These are phyloP conservation scores for Poicephalus gulielmi DNA, from an alignment of 2,113 vertebrate species.

Conservation along the genomic window DNA sequence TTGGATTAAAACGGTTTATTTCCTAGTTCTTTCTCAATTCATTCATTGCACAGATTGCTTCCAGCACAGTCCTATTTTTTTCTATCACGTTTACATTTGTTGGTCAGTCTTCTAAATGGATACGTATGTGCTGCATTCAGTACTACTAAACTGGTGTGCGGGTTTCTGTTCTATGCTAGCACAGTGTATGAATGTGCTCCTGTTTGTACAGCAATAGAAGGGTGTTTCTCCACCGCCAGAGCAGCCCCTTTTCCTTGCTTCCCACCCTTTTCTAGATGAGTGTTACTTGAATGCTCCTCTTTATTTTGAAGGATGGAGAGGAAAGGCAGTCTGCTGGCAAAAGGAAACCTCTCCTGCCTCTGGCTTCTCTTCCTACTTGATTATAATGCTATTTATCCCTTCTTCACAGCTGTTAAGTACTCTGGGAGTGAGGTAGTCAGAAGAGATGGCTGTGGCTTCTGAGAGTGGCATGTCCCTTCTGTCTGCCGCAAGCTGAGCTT, in stretches of 20 bases:
- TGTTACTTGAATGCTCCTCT: neutral
- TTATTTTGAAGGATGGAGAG: neutral
- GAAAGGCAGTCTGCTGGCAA: neutral
- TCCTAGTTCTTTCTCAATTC: neutral
- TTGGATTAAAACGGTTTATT: neutral
- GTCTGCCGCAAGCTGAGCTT: neutral
- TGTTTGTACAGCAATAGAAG: neutral
- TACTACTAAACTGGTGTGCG: neutral
- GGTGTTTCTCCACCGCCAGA: neutral
- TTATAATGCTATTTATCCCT: neutral
- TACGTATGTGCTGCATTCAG: neutral
- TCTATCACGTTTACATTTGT: neutral
- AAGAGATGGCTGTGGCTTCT: neutral
- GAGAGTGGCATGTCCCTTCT: neutral
- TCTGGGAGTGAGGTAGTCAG: neutral
- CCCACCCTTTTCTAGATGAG: neutral
- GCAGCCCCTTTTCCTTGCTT: neutral
- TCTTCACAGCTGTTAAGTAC: neutral
- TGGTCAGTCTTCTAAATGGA: neutral
- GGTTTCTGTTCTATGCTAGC: neutral
- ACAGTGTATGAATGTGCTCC: fast-evolving
- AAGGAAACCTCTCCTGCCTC: neutral
- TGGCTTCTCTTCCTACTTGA: neutral
- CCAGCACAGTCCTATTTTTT: neutral
- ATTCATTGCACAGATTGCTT: neutral